phyloP scores from a whole-genome alignment of 2,797 vertebrate genomes.

The Myoxocephalus aenaeus region DNA sequence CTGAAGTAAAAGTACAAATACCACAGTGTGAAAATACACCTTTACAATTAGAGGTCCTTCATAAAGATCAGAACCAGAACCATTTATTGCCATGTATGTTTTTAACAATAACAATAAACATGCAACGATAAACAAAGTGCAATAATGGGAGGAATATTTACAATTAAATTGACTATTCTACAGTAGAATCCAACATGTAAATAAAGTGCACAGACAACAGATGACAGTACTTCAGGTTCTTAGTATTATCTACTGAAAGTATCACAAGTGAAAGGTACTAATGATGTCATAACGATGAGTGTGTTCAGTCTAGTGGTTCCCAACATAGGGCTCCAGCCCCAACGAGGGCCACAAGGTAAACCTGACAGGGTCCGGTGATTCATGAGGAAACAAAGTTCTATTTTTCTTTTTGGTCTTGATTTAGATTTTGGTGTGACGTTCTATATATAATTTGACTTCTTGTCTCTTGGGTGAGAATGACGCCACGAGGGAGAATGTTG shows the following conservation, averaged over 20 bases:
- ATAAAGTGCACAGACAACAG: too few relatives aligned
- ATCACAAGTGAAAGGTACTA: background rate
- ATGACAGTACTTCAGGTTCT: too few relatives aligned
- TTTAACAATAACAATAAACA: too few relatives aligned
- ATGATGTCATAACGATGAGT: background rate
- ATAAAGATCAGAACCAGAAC: background rate
- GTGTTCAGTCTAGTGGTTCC: too few relatives aligned
- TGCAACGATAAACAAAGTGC: too few relatives aligned
- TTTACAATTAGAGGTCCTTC: background rate
- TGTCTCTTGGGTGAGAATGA: background rate
- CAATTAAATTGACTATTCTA: too few relatives aligned
- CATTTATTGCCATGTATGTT: too few relatives aligned
- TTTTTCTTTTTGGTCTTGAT: background rate
- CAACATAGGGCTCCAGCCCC: too few relatives aligned
- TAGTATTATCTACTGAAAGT: background rate
- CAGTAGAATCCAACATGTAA: too few relatives aligned
- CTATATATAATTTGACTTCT: background rate
- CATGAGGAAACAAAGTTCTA: too few relatives aligned
- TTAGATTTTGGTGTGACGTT: background rate
- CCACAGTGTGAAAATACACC: background rate
- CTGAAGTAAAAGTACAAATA: background rate
- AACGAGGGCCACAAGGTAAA: too few relatives aligned
- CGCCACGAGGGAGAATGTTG: background rate
- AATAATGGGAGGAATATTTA: too few relatives aligned
- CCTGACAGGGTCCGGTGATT: background rate